phyloP scores from a whole-genome alignment of 2,797 vertebrate species.

The Chelmon rostratus region DNA sequence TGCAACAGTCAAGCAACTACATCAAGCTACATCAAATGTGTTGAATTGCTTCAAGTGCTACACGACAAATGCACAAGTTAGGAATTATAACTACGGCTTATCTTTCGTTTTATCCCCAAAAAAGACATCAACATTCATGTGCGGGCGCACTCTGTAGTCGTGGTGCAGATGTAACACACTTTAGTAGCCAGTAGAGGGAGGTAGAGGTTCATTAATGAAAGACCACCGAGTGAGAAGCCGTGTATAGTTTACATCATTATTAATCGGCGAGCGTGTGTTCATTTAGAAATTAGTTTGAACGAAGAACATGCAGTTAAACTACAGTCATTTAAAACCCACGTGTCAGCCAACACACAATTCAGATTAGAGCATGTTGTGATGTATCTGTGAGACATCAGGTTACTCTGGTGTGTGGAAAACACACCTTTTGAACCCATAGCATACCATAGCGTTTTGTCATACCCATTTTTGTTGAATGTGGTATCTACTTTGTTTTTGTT shows the following conservation, averaged over 20 bases:
- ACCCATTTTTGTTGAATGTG: not conserved
- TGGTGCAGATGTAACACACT: not conserved
- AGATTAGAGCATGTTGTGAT: not conserved
- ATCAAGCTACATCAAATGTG: no score
- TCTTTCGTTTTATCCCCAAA: not conserved
- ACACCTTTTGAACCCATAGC: not conserved
- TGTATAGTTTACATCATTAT: not conserved
- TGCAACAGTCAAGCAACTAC: no score
- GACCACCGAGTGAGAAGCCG: accelerated
- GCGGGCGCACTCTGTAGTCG: no score
- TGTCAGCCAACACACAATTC: not conserved
- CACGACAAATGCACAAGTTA: no score
- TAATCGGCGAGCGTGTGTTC: not conserved
- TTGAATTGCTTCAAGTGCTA: no score
- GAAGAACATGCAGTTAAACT: not conserved
- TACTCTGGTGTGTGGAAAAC: not conserved
- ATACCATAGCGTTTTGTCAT: no score
- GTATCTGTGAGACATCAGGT: not conserved
- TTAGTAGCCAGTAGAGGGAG: constrained; percentile 50
- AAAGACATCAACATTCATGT: no score
- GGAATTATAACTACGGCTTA: not conserved
- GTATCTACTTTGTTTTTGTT: no score
- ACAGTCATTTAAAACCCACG: not conserved
- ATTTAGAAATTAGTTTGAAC: not conserved
- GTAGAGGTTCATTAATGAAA: constrained; percentile 45